Percentiles rank a stretch among this genome's conserved stretches.
Conservation (phyloP, 1,140 invertebrate genomes). For the Polypedilum pembai region DNA sequence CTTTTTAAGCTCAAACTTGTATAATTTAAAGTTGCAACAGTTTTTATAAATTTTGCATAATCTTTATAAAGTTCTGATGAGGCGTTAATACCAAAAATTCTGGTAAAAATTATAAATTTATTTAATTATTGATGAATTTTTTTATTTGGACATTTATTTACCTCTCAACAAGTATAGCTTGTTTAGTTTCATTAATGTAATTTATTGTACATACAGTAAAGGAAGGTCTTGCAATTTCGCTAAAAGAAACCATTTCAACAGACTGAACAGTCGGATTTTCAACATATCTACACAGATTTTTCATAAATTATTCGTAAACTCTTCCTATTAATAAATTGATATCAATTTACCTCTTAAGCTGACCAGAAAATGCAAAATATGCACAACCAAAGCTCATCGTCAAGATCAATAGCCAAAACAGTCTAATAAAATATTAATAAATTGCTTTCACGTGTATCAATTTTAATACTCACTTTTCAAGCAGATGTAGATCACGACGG, state of each 20-base stretch:
- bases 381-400: not conserved
- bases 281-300: not conserved
- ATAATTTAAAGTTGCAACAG: not conserved
- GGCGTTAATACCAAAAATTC: not conserved
- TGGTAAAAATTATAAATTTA: not conserved
- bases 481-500: not conserved
- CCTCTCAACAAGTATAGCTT: not conserved
- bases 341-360: not conserved
- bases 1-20: not conserved
- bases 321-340: not conserved
- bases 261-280: not conserved
- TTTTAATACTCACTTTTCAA: not conserved
- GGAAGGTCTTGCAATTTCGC: not conserved
- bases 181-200: not conserved
- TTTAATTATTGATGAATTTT: not conserved
- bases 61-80: not conserved
- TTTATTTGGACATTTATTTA: not conserved
- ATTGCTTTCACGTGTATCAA: not conserved
- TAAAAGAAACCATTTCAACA: not conserved
- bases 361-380: not conserved
- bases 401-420: not conserved
- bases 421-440: not conserved
- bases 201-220: conserved; percentile 4
- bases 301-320: not conserved
- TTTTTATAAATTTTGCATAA: not conserved